Percentiles rank a stretch among this genome's conserved stretches.
phyloP scores from a whole-genome alignment of 2,113 vertebrate species.

The Nanorana parkeri region DNA sequence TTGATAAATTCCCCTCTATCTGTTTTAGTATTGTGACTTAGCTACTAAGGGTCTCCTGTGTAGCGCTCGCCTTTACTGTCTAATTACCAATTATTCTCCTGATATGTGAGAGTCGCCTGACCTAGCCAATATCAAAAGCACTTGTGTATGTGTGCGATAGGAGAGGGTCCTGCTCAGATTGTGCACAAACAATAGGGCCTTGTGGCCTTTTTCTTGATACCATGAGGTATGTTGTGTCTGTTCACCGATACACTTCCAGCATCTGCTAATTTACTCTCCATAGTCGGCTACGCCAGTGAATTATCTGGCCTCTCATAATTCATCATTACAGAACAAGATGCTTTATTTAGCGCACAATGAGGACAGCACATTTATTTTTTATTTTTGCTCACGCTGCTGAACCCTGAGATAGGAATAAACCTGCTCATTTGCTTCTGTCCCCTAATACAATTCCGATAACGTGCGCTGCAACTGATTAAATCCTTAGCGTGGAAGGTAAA shows the following conservation, averaged over 20 bases:
- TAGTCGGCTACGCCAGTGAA: background rate
- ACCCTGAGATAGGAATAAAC: constrained; percentile 3
- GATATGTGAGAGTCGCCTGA: too few relatives aligned
- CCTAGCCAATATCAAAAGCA: too few relatives aligned
- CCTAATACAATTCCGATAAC: constrained; percentile 13
- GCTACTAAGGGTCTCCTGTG: too few relatives aligned
- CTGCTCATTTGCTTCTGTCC: background rate
- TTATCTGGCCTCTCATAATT: background rate
- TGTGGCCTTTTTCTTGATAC: too few relatives aligned
- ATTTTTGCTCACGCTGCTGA: background rate
- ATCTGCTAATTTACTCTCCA: constrained; percentile 4
- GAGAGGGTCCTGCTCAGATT: too few relatives aligned
- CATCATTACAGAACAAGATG: constrained; percentile 9
- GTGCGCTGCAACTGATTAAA: constrained; percentile 10
- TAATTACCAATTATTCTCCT: too few relatives aligned
- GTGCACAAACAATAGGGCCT: too few relatives aligned
- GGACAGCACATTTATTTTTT: background rate
- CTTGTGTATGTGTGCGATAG: too few relatives aligned
- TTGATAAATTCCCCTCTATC: too few relatives aligned
- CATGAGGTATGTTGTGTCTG: too few relatives aligned
- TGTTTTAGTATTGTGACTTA: too few relatives aligned
- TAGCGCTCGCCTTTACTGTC: too few relatives aligned
- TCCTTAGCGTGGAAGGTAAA: constrained; percentile 6
- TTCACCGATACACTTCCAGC: background rate
- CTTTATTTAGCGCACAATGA: background rate